phyloP scores from a whole-genome alignment of 1,140 invertebrate genomes.

The Drosophila bocki region DNA sequence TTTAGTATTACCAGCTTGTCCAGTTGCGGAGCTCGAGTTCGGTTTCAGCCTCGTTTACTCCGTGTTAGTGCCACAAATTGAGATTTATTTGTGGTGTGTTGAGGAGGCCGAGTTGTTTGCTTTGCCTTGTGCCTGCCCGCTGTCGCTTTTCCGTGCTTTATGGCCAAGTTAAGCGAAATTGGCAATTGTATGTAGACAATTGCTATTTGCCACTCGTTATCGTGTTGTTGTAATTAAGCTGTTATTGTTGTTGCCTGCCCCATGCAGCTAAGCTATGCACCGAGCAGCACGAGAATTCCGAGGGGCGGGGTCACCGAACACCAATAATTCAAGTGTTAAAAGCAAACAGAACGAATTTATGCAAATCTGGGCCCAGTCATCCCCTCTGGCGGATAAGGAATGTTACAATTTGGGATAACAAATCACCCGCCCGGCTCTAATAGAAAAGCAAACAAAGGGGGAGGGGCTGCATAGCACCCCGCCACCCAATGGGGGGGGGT shows the following conservation, averaged over 20 bases:
- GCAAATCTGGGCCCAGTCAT: constrained; percentile 63
- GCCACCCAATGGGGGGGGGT: constrained; percentile 18
- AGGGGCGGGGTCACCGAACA: constrained; percentile 25
- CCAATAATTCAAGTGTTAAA: constrained; percentile 80
- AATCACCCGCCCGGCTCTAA: constrained; percentile 56
- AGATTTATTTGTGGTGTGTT: constrained; percentile 67
- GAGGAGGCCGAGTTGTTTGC: constrained; percentile 47
- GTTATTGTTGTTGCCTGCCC: constrained; percentile 60
- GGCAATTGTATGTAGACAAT: constrained; percentile 75
- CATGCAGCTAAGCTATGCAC: constrained; percentile 50
- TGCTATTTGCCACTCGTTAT: constrained; percentile 64
- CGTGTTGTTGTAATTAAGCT: constrained; percentile 76
- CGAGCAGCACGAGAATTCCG: background rate
- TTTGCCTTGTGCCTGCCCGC: constrained; percentile 26
- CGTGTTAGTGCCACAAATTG: constrained; percentile 71
- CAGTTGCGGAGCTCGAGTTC: constrained; percentile 18
- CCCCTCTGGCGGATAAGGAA: constrained; percentile 52
- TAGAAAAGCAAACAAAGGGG: constrained; percentile 66
- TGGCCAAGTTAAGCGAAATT: constrained; percentile 74
- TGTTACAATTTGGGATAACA: constrained; percentile 51
- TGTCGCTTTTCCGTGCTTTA: constrained; percentile 52
- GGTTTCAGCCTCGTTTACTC: constrained; percentile 44
- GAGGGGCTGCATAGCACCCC: background rate
- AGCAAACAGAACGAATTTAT: constrained; percentile 67
- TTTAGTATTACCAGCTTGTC: constrained; percentile 39